Evolutionary conservation across 2,797 vertebrate genomes (phyloP), one percentile per base, ranked within the genome.

Genomic region (Valencia hispanica): DNA sequence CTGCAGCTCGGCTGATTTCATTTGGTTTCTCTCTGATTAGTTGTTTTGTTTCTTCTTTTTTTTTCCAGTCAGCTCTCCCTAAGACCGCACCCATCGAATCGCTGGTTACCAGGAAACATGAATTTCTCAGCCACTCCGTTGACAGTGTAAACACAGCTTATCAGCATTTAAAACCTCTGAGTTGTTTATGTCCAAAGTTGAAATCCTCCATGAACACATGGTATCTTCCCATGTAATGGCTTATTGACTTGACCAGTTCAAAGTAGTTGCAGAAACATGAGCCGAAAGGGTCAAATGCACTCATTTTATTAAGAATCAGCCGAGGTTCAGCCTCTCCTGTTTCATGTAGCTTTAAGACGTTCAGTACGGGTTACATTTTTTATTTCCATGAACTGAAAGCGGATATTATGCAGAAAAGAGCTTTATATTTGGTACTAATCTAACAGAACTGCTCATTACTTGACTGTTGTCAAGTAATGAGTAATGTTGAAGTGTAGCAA

Each of bases 1-100:
- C 75, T 82, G 83, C 80, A 78, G 79, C 75, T 41, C 39, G 5
- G 80, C 83, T 78, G 68, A 86, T 87, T 84, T 83, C 72, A 84
- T 86, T 90, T 80, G 72, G 47, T 78, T 75, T 79, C 73, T 57
- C 71, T 79, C 39, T 75, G 72, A 78, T 87, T 84, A 73, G 83
- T 77, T 17, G 17, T 41, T 39, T 43, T 75, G 22, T 30, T 12
- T 45, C n/a, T 57, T 70, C 73, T 72, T 14, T 75, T 73, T 75
- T 74, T 12, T 73, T 55, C 65, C 73, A 51, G 70, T 84, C 74
- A 45, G 47, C 79, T 77, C 74, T 70, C 75, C 65, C 61, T 68
- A 68, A 89, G 61, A 73, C 78, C 0, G n/a, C 72, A 47, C 81
- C 59, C 4, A 7, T 73, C 70, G 25, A n/a, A 59, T 27, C 12